phyloP scores from a whole-genome alignment of 2,113 vertebrate species.

The Rhea pennata region DNA sequence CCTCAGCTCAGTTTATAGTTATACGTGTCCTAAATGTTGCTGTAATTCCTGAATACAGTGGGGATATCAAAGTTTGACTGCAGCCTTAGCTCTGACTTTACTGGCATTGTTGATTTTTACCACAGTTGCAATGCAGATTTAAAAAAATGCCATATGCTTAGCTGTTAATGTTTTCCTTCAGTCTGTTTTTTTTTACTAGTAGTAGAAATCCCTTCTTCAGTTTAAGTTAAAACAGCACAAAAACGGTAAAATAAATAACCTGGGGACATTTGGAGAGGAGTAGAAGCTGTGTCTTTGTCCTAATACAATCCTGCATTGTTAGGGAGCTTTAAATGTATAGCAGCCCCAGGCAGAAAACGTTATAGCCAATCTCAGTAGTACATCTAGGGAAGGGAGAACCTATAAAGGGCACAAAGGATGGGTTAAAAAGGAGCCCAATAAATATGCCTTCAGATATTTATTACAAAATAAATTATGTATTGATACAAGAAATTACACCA shows the following conservation, averaged over 20 bases:
- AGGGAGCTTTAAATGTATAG: neutral
- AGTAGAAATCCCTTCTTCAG: conserved; percentile 24
- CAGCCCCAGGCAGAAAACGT: conserved; percentile 46
- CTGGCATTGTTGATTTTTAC: conserved; percentile 5
- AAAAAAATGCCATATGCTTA: neutral
- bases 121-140: neutral
- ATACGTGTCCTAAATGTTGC: neutral
- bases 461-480: conserved; percentile 75
- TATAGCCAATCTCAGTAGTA: neutral
- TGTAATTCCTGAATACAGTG: neutral
- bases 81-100: neutral
- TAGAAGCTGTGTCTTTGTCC: conserved; percentile 48
- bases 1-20: neutral
- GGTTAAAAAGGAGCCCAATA: neutral
- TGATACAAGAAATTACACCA: conserved; percentile 65
- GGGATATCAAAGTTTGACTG: neutral
- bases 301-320: conserved; percentile 26
- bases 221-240: conserved; percentile 50
- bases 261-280: conserved; percentile 15
- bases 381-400: neutral
- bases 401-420: conserved; percentile 9
- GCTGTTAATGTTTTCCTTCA: neutral
- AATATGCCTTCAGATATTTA: conserved; percentile 64
- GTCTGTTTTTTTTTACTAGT: conserved; percentile 4
- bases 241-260: conserved; percentile 70